Conservation (phyloP, 2,113 vertebrate species). For the Corvus moneduloides region DNA sequence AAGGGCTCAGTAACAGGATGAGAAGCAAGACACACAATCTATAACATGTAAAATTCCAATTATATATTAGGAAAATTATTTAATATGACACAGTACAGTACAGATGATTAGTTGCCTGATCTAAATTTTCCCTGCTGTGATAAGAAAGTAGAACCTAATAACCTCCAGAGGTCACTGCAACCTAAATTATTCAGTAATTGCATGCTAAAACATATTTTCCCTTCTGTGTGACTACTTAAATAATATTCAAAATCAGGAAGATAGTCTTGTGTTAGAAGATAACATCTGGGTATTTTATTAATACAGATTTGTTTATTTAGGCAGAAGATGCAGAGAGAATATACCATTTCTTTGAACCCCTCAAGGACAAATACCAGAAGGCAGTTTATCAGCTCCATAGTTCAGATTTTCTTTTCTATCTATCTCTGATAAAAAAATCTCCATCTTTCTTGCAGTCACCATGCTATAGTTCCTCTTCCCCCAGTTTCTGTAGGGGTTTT, state of each 20-base stretch:
- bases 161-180: constrained; percentile 48
- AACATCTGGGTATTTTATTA: background rate
- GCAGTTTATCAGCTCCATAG: background rate
- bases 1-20: background rate
- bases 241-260: background rate
- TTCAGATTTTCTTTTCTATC: background rate
- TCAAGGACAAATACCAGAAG: background rate
- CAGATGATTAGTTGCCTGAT: background rate
- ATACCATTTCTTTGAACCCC: background rate
- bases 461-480: background rate
- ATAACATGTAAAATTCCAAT: background rate
- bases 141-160: background rate
- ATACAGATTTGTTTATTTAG: background rate
- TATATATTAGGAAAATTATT: background rate
- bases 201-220: background rate
- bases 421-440: background rate
- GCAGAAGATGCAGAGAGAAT: background rate
- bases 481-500: background rate
- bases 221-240: background rate
- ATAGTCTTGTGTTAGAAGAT: background rate
- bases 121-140: background rate
- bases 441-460: background rate
- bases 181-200: background rate
- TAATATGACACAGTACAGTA: background rate
- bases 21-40: background rate